phyloP scores from a whole-genome alignment of 64 coral and sea anemone species.

The Actinia tenebrosa region DNA sequence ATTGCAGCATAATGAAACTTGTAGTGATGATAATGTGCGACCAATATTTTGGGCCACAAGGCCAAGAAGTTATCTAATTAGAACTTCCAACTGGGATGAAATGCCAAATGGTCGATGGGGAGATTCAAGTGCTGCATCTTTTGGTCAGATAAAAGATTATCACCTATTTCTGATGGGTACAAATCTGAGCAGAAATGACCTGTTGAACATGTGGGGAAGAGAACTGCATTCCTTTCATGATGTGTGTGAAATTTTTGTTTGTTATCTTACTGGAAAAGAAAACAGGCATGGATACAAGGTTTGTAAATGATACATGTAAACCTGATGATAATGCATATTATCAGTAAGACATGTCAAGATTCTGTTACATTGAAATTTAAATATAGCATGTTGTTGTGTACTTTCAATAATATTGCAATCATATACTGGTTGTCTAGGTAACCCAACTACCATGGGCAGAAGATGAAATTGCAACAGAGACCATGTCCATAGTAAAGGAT shows the following conservation, averaged over 20 bases:
- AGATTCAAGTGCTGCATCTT: conserved; percentile 78
- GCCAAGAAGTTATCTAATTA: conserved; percentile 82
- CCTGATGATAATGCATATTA: too few species aligned
- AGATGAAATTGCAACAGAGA: conserved; percentile 82
- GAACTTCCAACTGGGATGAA: conserved; percentile 95
- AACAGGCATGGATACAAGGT: conserved; percentile 88
- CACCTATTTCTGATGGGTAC: conserved; percentile 78
- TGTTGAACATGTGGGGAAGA: conserved; percentile 85
- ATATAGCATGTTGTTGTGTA: not conserved
- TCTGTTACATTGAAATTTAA: too few species aligned
- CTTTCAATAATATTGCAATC: not conserved
- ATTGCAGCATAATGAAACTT: not conserved
- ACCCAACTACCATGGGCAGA: conserved; percentile 90
- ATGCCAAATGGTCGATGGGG: conserved; percentile 95
- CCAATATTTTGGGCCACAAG: conserved; percentile 96
- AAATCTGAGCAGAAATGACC: conserved; percentile 30
- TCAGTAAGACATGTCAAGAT: too few species aligned
- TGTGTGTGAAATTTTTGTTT: conserved; percentile 84
- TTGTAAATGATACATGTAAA: too few species aligned
- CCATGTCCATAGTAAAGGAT: conserved; percentile 61
- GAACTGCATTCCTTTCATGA: conserved; percentile 62
- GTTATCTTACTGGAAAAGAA: conserved; percentile 78
- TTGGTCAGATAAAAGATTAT: conserved; percentile 89
- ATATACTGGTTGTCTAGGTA: conserved; percentile 35
- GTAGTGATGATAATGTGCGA: conserved; percentile 38